Base-by-base conservation (phyloP, 2,797 vertebrate genomes). In the Hemitrygon akajei region DNA sequence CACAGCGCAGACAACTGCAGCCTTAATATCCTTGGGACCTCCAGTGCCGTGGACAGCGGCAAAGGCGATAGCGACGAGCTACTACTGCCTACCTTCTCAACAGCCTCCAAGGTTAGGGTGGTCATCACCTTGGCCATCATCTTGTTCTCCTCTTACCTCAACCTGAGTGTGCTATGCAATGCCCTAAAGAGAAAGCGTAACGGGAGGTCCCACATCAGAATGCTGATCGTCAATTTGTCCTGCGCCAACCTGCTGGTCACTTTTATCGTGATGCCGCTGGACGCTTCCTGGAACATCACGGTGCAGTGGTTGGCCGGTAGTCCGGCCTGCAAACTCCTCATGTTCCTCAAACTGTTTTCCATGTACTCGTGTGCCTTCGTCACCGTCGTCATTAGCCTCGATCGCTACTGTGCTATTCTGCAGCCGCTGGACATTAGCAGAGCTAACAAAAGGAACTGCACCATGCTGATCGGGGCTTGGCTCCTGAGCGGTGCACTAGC, bases 291-390 rank as follows among this genome's bases (percentile, higher is more conserved):
- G 97, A 98, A 98, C 95, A 97, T 97, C 95, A 98, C 97, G 0
- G 96, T 98, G 93, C 97, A 97, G 96, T 98, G 97, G 97, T 95
- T 96, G 94, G 97, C 97, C 0, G 97, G 97, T 0, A 97, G 97
- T 94, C 71, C 95, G 47, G 96, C 96, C 94, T 98, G 97, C 95
- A 95, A 97, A 94, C 94, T 97, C 94, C 95, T 98, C 47, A 97
- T 97, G 97, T 98, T 98, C 94, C 93, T 97, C 93, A 98, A 98
- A 84, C 96, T 98, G 56, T 96, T 97, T 94, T 96, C 97, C 0
- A 97, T 97, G 97, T 97, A 98, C 94, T 97, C 97, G 0, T 96
- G 97, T 76, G 97, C 97, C 0, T 97, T 97, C 94, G 97, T 97
- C 69, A 97, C 97, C 0, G 97, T 97, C 94, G 97, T 97, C 69